These are phyloP conservation scores for Rhingia campestris DNA, from an alignment of 2,888 invertebrate species.

Conservation along the genomic window DNA sequence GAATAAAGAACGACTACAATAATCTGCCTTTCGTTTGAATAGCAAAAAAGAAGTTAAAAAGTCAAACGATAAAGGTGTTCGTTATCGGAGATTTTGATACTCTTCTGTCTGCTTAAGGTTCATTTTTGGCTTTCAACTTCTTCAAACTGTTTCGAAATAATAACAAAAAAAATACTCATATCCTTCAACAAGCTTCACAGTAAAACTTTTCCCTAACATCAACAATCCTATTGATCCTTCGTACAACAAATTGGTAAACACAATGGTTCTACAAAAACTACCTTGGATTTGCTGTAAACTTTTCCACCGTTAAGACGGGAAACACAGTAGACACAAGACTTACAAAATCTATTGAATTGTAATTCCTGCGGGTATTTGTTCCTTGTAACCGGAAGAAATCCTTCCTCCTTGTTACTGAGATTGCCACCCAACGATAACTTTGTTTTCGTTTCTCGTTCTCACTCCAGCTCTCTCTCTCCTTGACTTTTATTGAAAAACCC, in stretches of 20 bases:
- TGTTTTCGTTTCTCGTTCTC: not conserved
- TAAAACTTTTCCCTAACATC: too few relatives aligned
- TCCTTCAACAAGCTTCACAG: too few relatives aligned
- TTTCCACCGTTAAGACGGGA: too few relatives aligned
- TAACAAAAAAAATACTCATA: too few relatives aligned
- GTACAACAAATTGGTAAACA: too few relatives aligned
- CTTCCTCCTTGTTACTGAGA: not conserved
- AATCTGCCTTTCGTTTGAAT: not conserved
- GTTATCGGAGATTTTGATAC: not conserved
- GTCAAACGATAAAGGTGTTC: conserved; percentile 3
- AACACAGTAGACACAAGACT: too few relatives aligned
- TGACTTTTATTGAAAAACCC: not conserved
- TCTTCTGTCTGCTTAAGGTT: not conserved
- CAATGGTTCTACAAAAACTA: too few relatives aligned
- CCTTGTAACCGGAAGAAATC: not conserved
- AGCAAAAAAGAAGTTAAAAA: not conserved
- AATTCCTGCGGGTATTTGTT: conserved; percentile 54
- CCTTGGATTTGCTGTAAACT: too few relatives aligned
- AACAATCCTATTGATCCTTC: too few relatives aligned
- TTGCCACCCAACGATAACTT: conserved; percentile 29
- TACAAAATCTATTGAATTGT: conserved; percentile 31
- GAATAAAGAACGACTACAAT: too few relatives aligned
- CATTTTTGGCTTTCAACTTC: not conserved
- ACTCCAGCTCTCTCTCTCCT: too few relatives aligned
- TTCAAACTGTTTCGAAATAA: not conserved